Percentiles rank a stretch among this genome's conserved stretches.
These are phyloP conservation scores for Coecobrya sp. DNA, from an alignment of 2,888 invertebrate genomes.

Conservation along the genomic window DNA sequence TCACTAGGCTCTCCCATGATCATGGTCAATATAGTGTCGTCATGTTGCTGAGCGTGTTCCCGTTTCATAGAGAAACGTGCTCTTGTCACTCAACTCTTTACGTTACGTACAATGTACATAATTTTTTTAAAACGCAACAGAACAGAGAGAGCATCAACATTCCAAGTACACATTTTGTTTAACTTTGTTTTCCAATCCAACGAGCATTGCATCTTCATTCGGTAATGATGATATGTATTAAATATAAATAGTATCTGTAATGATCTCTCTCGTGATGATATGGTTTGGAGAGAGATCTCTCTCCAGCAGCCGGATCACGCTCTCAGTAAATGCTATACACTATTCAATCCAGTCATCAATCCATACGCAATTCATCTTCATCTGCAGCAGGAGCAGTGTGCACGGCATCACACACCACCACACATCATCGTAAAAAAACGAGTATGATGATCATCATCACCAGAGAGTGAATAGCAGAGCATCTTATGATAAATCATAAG, in stretches of 20 bases:
- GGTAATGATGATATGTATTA: background rate
- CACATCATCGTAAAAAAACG: background rate
- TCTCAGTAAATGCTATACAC: constrained; percentile 35
- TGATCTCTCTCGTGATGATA: constrained; percentile 16
- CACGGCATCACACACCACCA: too few relatives aligned
- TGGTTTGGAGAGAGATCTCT: constrained; percentile 10
- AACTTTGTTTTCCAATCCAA: background rate
- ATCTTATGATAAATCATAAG: constrained; percentile 12
- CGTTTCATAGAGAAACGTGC: constrained; percentile 49
- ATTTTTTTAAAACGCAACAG: background rate
- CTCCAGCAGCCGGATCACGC: constrained; percentile 35
- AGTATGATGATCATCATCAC: background rate
- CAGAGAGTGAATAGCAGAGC: background rate
- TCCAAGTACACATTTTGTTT: background rate
- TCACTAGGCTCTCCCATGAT: constrained; percentile 63
- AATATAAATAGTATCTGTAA: background rate
- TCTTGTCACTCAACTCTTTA: background rate
- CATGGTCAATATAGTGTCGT: constrained; percentile 64
- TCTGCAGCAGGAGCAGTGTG: background rate
- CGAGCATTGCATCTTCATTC: too few relatives aligned
- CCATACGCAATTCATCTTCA: constrained; percentile 31
- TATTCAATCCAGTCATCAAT: constrained; percentile 10
- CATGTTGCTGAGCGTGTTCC: constrained; percentile 56
- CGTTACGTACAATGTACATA: too few relatives aligned
- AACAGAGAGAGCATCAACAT: background rate